These are phyloP conservation scores for Kryptolebias ocellatus DNA, from an alignment of 2,797 vertebrate genomes.

Conservation along the genomic window DNA sequence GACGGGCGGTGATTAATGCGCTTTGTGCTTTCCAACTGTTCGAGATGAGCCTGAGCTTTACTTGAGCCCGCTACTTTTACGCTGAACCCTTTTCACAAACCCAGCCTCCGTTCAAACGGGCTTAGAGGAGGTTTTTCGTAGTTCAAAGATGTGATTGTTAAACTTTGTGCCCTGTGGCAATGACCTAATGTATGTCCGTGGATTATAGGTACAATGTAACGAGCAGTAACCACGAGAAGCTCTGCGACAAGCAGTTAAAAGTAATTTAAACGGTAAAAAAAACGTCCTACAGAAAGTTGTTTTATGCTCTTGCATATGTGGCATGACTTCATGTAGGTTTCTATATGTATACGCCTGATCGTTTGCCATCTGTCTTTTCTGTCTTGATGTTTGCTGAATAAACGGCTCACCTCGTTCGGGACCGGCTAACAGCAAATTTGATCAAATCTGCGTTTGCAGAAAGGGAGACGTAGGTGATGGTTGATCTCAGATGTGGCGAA, in stretches of 20 bases:
- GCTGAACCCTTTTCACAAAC: slow-evolving; percentile 44
- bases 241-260: slow-evolving; percentile 15
- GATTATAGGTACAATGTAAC: slow-evolving; percentile 38
- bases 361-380: slow-evolving; percentile 45
- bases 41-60: slow-evolving; percentile 59
- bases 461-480: not conserved
- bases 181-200: slow-evolving; percentile 70
- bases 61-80: slow-evolving; percentile 59
- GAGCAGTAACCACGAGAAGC: slow-evolving; percentile 17
- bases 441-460: not conserved
- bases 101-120: slow-evolving; percentile 44
- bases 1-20: slow-evolving; percentile 38
- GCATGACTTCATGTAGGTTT: slow-evolving; percentile 66
- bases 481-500: slow-evolving; percentile 33
- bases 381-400: slow-evolving; percentile 41
- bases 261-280: not conserved
- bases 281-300: slow-evolving; percentile 38
- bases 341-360: slow-evolving; percentile 49
- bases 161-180: slow-evolving; percentile 62
- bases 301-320: slow-evolving; percentile 42
- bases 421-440: not conserved
- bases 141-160: slow-evolving; percentile 40
- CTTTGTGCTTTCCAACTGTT: slow-evolving; percentile 32
- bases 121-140: slow-evolving; percentile 42
- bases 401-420: slow-evolving; percentile 41